Conservation (phyloP, 2,888 invertebrate species). For the Spialia ferax region DNA sequence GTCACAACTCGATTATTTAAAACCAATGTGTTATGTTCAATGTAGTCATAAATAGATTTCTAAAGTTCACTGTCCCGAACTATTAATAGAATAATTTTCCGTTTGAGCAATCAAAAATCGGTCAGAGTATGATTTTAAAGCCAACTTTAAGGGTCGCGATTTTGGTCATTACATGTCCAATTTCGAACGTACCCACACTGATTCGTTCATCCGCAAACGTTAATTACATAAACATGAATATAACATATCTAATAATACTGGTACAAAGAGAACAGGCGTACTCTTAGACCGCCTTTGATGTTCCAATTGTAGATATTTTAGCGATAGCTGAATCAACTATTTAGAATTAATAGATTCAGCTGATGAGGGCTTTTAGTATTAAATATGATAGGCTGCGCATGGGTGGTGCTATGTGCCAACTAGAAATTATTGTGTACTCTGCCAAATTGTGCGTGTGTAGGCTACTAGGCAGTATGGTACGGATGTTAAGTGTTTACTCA, state of each 20-base stretch:
- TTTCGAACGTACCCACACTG: not conserved
- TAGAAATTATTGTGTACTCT: not conserved
- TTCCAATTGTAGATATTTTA: slow-evolving; percentile 29
- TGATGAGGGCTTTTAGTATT: slow-evolving; percentile 32
- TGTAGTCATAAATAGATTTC: no score
- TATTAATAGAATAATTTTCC: not conserved
- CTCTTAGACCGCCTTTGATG: slow-evolving; percentile 33
- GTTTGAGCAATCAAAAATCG: not conserved
- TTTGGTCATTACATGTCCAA: not conserved
- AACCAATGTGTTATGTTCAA: no score
- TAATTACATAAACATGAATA: slow-evolving; percentile 18
- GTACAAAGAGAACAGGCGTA: slow-evolving; percentile 14
- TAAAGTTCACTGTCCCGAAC: no score
- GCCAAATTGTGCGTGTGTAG: not conserved
- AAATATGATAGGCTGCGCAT: not conserved
- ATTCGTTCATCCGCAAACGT: not conserved
- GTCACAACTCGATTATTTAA: no score
- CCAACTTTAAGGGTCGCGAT: not conserved
- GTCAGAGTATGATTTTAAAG: no score
- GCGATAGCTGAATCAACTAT: slow-evolving; percentile 24
- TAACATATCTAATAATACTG: slow-evolving; percentile 2
- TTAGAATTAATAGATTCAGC: slow-evolving; percentile 28
- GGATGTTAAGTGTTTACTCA: not conserved
- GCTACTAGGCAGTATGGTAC: not conserved
- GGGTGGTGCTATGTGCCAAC: not conserved